Evolutionary conservation across 2,797 vertebrate genomes (phyloP).

Genomic region (Rhadinocentrus ornatus): DNA sequence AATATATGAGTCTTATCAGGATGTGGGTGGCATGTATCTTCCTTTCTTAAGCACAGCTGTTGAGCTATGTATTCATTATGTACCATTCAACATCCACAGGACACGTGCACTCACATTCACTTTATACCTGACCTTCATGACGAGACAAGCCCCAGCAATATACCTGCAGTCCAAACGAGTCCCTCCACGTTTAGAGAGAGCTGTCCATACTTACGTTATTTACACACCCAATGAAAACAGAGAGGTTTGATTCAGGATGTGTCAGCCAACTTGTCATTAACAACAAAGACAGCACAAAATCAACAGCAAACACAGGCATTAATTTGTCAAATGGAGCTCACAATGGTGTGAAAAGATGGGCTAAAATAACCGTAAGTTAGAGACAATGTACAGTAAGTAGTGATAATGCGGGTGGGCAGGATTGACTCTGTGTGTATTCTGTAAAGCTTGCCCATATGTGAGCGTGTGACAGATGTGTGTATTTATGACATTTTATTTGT

Average conservation of each 20-base stretch:
- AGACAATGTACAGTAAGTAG: constrained; percentile 45
- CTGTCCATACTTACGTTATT: constrained; percentile 21
- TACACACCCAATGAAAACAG: constrained; percentile 59
- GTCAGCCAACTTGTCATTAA: constrained; percentile 53
- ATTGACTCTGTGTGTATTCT: constrained; percentile 46
- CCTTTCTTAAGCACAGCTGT: background rate
- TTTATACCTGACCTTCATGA: background rate
- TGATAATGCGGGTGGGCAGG: constrained; percentile 66
- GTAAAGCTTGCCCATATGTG: constrained; percentile 18
- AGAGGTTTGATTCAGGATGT: constrained; percentile 53
- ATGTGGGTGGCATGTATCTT: background rate
- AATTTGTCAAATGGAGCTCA: constrained; percentile 63
- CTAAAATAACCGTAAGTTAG: constrained; percentile 51
- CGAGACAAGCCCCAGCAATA: background rate
- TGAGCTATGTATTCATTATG: background rate
- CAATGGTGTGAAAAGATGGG: constrained; percentile 51
- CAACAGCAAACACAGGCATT: constrained; percentile 52
- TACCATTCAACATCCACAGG: background rate
- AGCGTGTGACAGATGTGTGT: constrained; percentile 3
- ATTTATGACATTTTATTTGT: background rate
- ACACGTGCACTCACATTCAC: background rate
- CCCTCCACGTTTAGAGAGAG: constrained; percentile 31
- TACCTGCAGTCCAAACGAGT: constrained; percentile 48
- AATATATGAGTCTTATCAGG: background rate
- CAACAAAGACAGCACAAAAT: constrained; percentile 41